Base-by-base conservation (phyloP, 2,113 vertebrate genomes). In the Piprites chloris region DNA sequence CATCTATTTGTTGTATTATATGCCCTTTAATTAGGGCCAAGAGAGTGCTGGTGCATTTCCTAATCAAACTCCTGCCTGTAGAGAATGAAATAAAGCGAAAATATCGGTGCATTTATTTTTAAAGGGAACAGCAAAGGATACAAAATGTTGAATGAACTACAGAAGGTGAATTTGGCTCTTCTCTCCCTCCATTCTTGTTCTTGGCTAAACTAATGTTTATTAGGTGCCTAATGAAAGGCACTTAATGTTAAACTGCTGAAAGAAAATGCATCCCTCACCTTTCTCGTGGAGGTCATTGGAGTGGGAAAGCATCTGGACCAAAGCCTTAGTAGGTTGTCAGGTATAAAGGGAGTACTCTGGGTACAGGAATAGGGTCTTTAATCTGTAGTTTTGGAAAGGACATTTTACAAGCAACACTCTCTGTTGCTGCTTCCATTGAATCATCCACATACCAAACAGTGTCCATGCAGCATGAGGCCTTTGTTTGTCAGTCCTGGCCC, bases 1-100 rank as follows among this genome's bases (percentile, higher is more conserved):
- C 44, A 46, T 95, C 81, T 71, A 61, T 77, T 73, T 92, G 73
- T 87, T 77, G 59, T 83, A 53, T 94, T 74, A 41, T 58, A 7
- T 58, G 46, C 69, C 89, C 77, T 94, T 90, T 91, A 89, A 95
- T 95, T 97, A 95, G 87, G 95, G 66, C 73, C 85, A 82, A 91
- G 91, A 95, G 93, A 89, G 58, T 88, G 78, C 63, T 71, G 82
- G 44, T 92, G 73, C 37, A 22, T 92, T 94, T 96, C 61, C 61
- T 93, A 86, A 93, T 94, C 77, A 93, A 79, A 86, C 32, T 63
- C 61, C 85, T 78, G 76, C 69, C 68, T 61, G 61, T 49, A 78
- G 84, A 86, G 76, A 72, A 58, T 63, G 75, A 80, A 94, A 59
- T 39, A 90, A 84, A 85, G 75, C 67, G 13, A 80, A 93, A 91